Conservation (phyloP, 1,140 invertebrate genomes). For the Leptinotarsa lineolata region DNA sequence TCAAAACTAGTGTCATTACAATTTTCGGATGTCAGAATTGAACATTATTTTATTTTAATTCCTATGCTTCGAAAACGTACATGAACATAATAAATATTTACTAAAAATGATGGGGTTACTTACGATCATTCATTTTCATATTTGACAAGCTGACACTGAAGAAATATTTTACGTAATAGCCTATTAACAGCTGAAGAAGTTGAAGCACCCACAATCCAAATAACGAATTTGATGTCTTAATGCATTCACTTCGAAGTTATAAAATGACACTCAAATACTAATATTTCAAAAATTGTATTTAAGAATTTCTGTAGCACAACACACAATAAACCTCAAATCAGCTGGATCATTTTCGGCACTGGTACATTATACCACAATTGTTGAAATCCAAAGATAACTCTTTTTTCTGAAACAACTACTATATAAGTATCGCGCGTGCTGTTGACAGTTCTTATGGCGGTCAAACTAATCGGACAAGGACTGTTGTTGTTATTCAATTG, state of each 20-base stretch:
- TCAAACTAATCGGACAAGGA: conserved; percentile 38
- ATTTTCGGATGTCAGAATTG: too few species aligned
- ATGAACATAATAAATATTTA: neutral
- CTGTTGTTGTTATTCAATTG: conserved; percentile 21
- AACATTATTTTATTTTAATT: too few species aligned
- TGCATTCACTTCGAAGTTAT: neutral
- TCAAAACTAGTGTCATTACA: neutral
- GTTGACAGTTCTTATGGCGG: conserved; percentile 48
- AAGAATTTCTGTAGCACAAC: too few species aligned
- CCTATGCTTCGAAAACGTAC: too few species aligned
- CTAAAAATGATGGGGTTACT: conserved; percentile 29
- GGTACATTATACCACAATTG: neutral
- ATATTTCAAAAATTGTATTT: too few species aligned
- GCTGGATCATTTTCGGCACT: neutral
- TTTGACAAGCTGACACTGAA: neutral
- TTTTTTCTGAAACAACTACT: conserved; percentile 14
- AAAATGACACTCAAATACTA: neutral
- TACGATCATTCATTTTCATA: conserved; percentile 49
- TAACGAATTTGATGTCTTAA: neutral
- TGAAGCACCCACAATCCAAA: neutral
- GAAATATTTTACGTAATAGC: neutral
- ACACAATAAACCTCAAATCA: too few species aligned
- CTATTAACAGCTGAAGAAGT: neutral
- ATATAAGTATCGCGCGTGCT: conserved; percentile 42
- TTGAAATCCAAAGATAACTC: neutral